phyloP scores from a whole-genome alignment of 2,888 invertebrate genomes.

The Scelioninae gen. 1 region DNA sequence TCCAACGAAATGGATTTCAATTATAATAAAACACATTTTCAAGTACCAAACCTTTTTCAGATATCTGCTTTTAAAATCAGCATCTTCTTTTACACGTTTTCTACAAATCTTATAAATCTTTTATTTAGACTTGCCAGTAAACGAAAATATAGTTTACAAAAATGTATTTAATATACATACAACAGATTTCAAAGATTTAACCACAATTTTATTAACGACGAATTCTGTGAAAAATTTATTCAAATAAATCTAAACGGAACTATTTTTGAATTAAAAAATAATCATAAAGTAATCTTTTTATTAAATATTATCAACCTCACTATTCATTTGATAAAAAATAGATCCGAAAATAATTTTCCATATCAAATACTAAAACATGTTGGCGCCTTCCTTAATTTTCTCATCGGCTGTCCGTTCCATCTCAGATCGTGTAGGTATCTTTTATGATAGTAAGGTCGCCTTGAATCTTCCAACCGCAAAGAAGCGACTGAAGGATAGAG shows the following conservation, averaged over 20 bases:
- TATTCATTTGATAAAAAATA: slow-evolving; percentile 1
- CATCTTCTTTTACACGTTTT: not conserved
- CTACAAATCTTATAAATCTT: not conserved
- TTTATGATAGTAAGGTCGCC: slow-evolving; percentile 70
- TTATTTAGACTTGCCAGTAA: not conserved
- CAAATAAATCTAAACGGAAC: too few relatives aligned
- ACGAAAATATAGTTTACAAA: not conserved
- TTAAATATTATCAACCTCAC: too few relatives aligned
- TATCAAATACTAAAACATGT: slow-evolving; percentile 41
- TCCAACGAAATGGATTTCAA: slow-evolving; percentile 15
- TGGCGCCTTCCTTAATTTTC: slow-evolving; percentile 69
- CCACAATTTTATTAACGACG: too few relatives aligned
- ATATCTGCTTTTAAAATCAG: not conserved
- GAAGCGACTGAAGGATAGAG: slow-evolving; percentile 53
- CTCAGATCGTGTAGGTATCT: slow-evolving; percentile 71
- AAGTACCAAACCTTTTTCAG: slow-evolving; percentile 2
- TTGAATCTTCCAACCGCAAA: slow-evolving; percentile 69
- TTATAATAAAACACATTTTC: slow-evolving; percentile 18
- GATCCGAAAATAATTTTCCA: slow-evolving; percentile 47
- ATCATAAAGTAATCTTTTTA: not conserved
- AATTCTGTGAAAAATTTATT: too few relatives aligned
- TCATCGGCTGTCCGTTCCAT: slow-evolving; percentile 67
- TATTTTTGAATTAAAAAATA: too few relatives aligned
- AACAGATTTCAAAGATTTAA: too few relatives aligned
- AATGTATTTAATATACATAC: too few relatives aligned